Evolutionary conservation across 2,113 vertebrate genomes (phyloP).

Genomic region (Acanthochromis polyacanthus): DNA sequence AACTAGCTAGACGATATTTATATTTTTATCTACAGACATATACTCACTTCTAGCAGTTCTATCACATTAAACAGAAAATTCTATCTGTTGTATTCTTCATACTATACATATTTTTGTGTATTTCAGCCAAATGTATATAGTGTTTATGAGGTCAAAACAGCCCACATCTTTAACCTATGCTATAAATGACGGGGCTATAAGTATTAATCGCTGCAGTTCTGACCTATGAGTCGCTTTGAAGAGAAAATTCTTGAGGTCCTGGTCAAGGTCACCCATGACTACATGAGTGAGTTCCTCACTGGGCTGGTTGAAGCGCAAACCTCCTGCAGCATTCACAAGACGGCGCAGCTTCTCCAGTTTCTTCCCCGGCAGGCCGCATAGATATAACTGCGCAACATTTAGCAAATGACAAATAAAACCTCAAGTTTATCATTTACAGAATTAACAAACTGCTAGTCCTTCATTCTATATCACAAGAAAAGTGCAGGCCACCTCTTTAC

Average conservation of each 20-base stretch:
- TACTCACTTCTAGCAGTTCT: too few species aligned
- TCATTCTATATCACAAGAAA: not conserved
- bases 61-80: too few species aligned
- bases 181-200: not conserved
- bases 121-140: too few species aligned
- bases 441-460: not conserved
- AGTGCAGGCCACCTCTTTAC: conserved; percentile 68
- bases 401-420: not conserved
- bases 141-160: too few species aligned
- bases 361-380: conserved; percentile 91
- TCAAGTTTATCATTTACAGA: rapidly evolving
- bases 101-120: too few species aligned
- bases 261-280: conserved; percentile 89
- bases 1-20: not conserved
- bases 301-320: conserved; percentile 94
- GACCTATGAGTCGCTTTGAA: conserved; percentile 91
- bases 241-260: conserved; percentile 90
- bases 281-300: conserved; percentile 96
- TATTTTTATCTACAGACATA: too few species aligned
- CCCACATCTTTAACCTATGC: too few species aligned
- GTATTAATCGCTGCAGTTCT: not conserved
- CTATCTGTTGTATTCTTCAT: too few species aligned
- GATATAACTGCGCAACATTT: conserved; percentile 87
- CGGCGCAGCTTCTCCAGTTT: conserved; percentile 93
- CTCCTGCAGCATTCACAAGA: conserved; percentile 92